Evolutionary conservation across 1,140 invertebrate genomes (phyloP).

Genomic region (Leptinotarsa texana): DNA sequence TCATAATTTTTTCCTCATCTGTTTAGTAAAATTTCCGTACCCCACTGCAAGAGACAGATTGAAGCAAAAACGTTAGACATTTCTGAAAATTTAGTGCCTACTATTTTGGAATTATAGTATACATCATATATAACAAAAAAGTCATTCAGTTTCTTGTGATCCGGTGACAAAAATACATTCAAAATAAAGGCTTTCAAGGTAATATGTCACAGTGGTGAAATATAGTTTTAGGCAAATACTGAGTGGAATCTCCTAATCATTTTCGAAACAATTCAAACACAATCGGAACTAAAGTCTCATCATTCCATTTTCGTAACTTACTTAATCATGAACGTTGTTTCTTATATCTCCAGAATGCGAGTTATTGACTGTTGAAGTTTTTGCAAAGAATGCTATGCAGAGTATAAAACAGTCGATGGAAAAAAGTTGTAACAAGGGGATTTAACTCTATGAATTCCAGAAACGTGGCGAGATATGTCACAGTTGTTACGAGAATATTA

Average conservation of each 20-base stretch:
- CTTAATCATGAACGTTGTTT: neutral
- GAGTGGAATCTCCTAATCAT: neutral
- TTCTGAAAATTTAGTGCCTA: too few relatives aligned
- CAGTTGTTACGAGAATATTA: slow-evolving; percentile 3
- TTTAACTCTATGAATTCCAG: neutral
- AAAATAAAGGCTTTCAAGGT: neutral
- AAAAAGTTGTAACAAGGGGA: neutral
- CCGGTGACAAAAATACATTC: too few relatives aligned
- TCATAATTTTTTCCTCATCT: too few relatives aligned
- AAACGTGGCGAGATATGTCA: neutral
- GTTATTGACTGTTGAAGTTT: neutral
- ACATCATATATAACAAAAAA: too few relatives aligned
- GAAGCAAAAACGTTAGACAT: too few relatives aligned
- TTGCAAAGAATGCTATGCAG: neutral
- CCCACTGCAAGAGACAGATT: too few relatives aligned
- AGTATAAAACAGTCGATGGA: neutral
- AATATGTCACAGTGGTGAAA: neutral
- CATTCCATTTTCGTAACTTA: neutral
- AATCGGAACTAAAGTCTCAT: neutral
- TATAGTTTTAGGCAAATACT: neutral
- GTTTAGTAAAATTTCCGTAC: too few relatives aligned
- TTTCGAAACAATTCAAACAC: neutral
- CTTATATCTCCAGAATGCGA: neutral
- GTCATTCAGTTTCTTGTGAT: too few relatives aligned
- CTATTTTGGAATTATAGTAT: too few relatives aligned